phyloP scores from a whole-genome alignment of 1,140 invertebrate species.

The Trichomalopsis sarcophagae region DNA sequence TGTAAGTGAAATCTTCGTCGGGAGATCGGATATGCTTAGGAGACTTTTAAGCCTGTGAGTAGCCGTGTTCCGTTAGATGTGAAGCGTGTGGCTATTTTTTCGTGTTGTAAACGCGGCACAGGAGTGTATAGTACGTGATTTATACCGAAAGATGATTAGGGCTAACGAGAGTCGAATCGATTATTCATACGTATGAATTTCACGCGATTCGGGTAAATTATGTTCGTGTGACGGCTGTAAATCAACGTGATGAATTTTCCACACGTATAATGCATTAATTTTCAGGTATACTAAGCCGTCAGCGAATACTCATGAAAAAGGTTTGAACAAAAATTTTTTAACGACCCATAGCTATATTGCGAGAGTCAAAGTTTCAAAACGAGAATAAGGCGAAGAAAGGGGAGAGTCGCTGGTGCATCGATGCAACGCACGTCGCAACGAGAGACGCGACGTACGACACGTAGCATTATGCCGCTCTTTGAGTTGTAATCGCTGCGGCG shows the following conservation, averaged over 20 bases:
- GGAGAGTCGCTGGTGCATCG: not conserved
- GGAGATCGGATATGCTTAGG: not conserved
- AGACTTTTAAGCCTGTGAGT: not conserved
- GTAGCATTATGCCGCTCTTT: not conserved
- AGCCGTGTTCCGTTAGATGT: not conserved
- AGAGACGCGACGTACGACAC: slow-evolving; percentile 16
- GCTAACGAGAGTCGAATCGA: no score
- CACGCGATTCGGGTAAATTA: no score
- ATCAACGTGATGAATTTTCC: no score
- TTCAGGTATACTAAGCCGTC: no score
- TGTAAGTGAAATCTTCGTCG: not conserved
- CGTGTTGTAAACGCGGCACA: no score
- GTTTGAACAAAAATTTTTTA: not conserved
- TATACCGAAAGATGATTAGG: no score
- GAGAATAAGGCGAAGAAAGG: not conserved
- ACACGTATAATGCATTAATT: no score
- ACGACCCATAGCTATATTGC: not conserved
- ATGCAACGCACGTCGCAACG: slow-evolving; percentile 7
- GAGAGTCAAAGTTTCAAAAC: not conserved
- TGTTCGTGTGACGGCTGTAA: no score
- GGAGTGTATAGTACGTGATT: no score
- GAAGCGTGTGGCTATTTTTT: not conserved
- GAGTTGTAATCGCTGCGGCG: not conserved
- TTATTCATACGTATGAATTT: no score
- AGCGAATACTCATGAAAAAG: no score